phyloP scores from a whole-genome alignment of 1,140 invertebrate genomes.

The Tribolium castaneum region DNA sequence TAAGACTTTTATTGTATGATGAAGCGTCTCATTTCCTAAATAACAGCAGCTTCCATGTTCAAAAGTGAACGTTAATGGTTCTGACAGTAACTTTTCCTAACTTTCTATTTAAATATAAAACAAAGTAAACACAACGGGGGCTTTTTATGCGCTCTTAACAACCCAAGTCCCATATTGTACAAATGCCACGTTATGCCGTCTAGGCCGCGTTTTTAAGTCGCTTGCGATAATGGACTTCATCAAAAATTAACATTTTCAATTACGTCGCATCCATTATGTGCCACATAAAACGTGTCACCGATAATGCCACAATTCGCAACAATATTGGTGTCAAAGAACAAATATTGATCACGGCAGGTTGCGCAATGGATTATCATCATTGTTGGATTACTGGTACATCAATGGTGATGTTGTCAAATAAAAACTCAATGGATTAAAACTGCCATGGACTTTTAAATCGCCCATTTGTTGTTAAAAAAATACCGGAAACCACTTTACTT shows the following conservation, averaged over 20 bases:
- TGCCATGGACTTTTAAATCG: background rate
- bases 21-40: slow-evolving; percentile 23
- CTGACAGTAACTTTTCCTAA: slow-evolving; percentile 28
- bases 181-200: background rate
- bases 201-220: background rate
- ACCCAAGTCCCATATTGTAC: background rate
- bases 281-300: background rate
- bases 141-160: background rate
- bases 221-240: slow-evolving; percentile 11
- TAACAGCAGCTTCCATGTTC: slow-evolving; percentile 5
- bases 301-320: background rate
- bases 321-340: slow-evolving; percentile 13
- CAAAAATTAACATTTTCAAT: slow-evolving; percentile 35
- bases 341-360: background rate
- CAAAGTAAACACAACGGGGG: background rate
- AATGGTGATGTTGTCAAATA: too few relatives aligned
- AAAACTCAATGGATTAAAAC: background rate
- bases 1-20: slow-evolving; percentile 30
- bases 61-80: slow-evolving; percentile 28
- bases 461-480: too few relatives aligned
- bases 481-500: too few relatives aligned
- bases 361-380: background rate
- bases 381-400: too few relatives aligned
- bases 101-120: slow-evolving; percentile 28
- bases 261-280: slow-evolving; percentile 1